Base-by-base conservation (phyloP, 2,888 invertebrate genomes). In the Eupithecia tripunctaria region DNA sequence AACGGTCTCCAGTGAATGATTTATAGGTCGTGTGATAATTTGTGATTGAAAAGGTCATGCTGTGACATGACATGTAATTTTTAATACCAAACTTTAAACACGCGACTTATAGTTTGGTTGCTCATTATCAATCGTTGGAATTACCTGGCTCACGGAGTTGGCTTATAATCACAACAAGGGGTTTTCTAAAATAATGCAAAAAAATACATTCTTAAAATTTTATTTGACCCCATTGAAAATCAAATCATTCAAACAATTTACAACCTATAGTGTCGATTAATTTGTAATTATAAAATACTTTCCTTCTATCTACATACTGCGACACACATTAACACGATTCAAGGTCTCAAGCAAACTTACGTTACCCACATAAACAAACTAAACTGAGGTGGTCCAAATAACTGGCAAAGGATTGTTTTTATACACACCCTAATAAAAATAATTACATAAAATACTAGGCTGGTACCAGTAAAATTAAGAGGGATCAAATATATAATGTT, bases 221-320 rank as follows among this genome's bases (percentile, higher is more conserved):
- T 93, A 93, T 94, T 93, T 92, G 93, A 92, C 92, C 91, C 91
- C 92, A 91, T 90, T 88, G 85, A 92, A 92, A 94, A 91, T 91
- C 89, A 93, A 89, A 83, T 90, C 85, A 81, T 89, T 86, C 87
- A 91, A 92, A 93, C 90, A 91, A 89, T 90, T 82, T 92, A 92
- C 91, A 92, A 91, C 89, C 91, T 89, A 90, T 86, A 84, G 83
- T 87, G 86, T 88, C 84, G 86, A 88, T 78, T 77, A 76, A 81
- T 82, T 79, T 77, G 72, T 82, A 84, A 79, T 81, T 84, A 84
- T 83, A 83, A 84, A 83, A 87, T 86, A 89, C 86, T 84, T 82
- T 83, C 79, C 60, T 81, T 84, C 87, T 90, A 88, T 87, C 88
- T 88, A 89, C 86, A 87, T 80, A 85, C 76, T 74, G 81, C 79